phyloP scores from a whole-genome alignment of 2,797 vertebrate genomes.

The Falco peregrinus region DNA sequence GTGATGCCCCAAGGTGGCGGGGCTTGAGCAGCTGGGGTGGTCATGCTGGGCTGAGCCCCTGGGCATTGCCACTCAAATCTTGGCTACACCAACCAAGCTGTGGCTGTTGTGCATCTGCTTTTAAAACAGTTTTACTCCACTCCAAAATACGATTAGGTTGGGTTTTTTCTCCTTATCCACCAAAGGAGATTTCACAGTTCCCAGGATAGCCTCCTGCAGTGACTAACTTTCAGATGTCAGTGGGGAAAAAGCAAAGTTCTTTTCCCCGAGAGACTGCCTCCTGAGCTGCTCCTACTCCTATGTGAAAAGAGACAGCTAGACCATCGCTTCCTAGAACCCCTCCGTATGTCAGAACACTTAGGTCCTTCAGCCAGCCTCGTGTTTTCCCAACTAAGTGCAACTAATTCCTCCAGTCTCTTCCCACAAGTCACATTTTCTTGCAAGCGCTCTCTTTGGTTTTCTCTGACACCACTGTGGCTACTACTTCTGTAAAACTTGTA shows the following conservation, averaged over 20 bases:
- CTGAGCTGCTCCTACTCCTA: neutral
- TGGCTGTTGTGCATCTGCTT: neutral
- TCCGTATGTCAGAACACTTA: neutral
- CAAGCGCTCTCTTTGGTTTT: neutral
- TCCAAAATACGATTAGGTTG: neutral
- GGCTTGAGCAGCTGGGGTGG: neutral
- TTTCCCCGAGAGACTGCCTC: neutral
- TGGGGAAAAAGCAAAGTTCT: neutral
- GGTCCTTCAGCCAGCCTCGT: neutral
- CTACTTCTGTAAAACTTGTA: neutral
- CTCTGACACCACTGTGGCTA: neutral
- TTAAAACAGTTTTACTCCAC: neutral
- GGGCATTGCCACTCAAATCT: neutral
- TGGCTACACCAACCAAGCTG: neutral
- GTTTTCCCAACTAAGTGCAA: neutral
- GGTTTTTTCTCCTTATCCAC: neutral
- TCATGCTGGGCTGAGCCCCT: neutral
- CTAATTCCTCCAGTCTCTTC: neutral
- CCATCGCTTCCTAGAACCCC: neutral
- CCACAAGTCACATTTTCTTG: neutral
- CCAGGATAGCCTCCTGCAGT: neutral
- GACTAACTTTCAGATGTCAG: neutral
- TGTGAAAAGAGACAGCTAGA: neutral
- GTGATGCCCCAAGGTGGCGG: neutral
- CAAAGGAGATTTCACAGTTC: neutral